A percentile compares a stretch with the other conserved stretches of the same genome.
Evolutionary conservation across 1,140 invertebrate genomes (phyloP).

Genomic region (Microplitis demolitor): DNA sequence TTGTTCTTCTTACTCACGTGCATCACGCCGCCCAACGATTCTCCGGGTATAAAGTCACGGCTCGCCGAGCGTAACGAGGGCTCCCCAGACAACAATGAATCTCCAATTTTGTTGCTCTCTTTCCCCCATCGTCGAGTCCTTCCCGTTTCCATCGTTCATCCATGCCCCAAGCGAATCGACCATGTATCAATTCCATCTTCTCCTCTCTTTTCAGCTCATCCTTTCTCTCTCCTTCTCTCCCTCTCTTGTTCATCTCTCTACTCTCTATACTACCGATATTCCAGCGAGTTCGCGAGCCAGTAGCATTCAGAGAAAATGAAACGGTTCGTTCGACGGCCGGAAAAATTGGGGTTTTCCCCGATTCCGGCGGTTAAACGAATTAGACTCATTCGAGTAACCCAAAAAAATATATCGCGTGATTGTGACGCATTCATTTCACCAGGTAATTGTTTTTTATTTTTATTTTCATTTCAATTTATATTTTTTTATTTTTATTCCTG

Average conservation of each 20-base stretch:
- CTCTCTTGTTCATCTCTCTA: neutral
- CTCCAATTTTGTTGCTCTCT: conserved; percentile 39
- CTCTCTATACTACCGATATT: neutral
- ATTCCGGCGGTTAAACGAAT: conserved; percentile 11
- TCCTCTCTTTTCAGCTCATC: conserved; percentile 23
- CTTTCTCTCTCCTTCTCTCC: neutral
- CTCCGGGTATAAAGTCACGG: conserved; percentile 37
- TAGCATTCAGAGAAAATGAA: neutral
- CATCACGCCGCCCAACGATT: conserved; percentile 22
- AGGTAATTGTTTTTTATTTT: neutral
- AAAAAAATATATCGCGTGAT: conserved; percentile 17
- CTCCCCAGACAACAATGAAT: conserved; percentile 46
- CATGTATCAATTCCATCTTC: conserved; percentile 32
- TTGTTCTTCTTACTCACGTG: conserved; percentile 26
- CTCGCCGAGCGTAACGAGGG: conserved; percentile 41
- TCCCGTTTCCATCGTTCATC: conserved; percentile 23
- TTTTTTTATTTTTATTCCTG: neutral
- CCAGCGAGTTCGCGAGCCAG: neutral
- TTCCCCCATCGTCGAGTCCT: conserved; percentile 23
- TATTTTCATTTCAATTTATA: neutral
- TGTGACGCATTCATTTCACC: conserved; percentile 11
- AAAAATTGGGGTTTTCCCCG: conserved; percentile 12
- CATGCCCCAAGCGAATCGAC: conserved; percentile 21
- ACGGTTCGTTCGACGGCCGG: conserved; percentile 3
- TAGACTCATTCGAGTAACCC: conserved; percentile 8